Percentiles rank a stretch among this genome's conserved stretches.
Evolutionary conservation across 2,113 vertebrate species (phyloP).

Genomic region (Xenopus laevis): DNA sequence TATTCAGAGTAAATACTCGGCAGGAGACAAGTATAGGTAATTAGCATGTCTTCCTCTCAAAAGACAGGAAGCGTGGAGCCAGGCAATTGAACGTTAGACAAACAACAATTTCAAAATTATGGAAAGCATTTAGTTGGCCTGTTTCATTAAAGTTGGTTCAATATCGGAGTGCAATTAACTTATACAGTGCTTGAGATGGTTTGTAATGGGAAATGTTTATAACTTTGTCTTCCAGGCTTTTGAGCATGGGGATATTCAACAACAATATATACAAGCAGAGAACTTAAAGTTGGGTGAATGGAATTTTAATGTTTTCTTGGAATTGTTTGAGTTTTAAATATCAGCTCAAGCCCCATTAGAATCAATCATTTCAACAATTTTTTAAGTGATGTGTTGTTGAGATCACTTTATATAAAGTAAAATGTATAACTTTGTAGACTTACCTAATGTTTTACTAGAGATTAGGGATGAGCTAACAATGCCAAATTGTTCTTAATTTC

Average conservation of each 20-base stretch:
- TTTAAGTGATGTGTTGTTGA: too few species aligned
- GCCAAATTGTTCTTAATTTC: too few species aligned
- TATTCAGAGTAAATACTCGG: background rate
- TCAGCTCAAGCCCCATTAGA: too few species aligned
- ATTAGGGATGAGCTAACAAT: too few species aligned
- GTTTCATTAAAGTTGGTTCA: constrained; percentile 33
- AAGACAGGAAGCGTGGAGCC: constrained; percentile 37
- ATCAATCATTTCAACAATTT: too few species aligned
- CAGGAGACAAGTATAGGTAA: constrained; percentile 10
- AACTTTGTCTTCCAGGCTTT: background rate
- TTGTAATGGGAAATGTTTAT: constrained; percentile 30
- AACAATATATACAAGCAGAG: background rate
- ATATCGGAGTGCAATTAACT: constrained; percentile 39
- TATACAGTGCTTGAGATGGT: constrained; percentile 27
- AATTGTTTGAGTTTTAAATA: too few species aligned
- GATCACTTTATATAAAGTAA: too few species aligned
- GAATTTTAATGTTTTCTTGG: too few species aligned
- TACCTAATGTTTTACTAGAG: too few species aligned
- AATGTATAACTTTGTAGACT: too few species aligned
- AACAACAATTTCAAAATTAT: constrained; percentile 31
- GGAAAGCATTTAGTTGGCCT: constrained; percentile 32
- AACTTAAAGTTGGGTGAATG: too few species aligned
- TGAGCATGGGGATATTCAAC: background rate
- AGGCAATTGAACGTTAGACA: constrained; percentile 20
- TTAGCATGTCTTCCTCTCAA: constrained; percentile 22